phyloP scores from a whole-genome alignment of 2,797 vertebrate genomes.

The Coccyzus lansbergi region DNA sequence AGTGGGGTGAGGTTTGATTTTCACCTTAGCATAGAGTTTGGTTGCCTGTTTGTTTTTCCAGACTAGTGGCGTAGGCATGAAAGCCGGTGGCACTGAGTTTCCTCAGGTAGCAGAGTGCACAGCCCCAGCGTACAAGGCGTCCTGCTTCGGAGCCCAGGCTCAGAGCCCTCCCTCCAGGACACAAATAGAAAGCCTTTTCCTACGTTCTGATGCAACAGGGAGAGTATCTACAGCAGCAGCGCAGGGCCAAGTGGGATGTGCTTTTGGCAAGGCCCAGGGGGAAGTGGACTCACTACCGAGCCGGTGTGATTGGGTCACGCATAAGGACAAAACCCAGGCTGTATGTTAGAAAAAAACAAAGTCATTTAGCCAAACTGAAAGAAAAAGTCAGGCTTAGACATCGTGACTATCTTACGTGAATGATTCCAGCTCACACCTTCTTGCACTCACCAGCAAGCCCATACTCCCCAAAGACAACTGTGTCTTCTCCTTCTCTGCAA shows the following conservation, averaged over 20 bases:
- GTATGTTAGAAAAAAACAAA: not conserved
- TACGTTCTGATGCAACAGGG: not conserved
- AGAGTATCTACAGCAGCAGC: not conserved
- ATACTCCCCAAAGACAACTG: not conserved
- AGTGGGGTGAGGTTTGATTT: not conserved
- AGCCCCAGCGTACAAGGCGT: too few species aligned
- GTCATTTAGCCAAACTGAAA: not conserved
- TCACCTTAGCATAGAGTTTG: not conserved
- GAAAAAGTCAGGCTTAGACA: not conserved
- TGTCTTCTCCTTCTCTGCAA: not conserved
- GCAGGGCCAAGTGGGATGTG: not conserved
- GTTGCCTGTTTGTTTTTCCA: not conserved
- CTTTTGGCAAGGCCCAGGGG: not conserved
- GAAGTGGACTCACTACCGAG: not conserved
- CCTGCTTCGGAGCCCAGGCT: not conserved
- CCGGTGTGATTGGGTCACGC: not conserved
- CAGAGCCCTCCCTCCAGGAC: not conserved
- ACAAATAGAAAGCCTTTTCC: not conserved
- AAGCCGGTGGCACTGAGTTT: not conserved
- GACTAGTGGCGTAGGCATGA: fast-evolving
- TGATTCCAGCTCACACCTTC: not conserved
- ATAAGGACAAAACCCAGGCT: not conserved
- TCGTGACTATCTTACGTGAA: not conserved
- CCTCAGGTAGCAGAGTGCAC: not conserved
- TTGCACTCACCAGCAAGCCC: not conserved